Evolutionary conservation across 2,888 invertebrate genomes (phyloP), one percentile per base, ranked within the genome.

Genomic region (Rhagonycha lutea): DNA sequence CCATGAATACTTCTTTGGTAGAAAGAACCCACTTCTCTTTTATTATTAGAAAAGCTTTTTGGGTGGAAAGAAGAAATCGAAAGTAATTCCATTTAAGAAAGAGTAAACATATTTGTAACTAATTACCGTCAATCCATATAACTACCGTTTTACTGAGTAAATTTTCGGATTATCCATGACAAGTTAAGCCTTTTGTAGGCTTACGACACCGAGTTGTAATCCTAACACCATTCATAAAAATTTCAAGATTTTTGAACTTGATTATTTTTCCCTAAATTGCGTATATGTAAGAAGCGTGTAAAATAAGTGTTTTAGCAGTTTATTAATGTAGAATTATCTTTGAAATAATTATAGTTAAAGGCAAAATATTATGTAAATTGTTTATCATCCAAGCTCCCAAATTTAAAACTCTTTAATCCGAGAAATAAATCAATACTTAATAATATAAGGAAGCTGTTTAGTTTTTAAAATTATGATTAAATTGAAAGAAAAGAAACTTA

Each of bases 401-500:
- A 32, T 32, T 32, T 32, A 32, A 32, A 32, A 32, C 12, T 32
- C 32, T 32, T 32, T 32, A 32, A 32, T 32, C 32, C 32, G 32
- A 32, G 32, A 32, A 32, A 32, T 12, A 32, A 32, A 32, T 32
- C 12, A n/a, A 32, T 32, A 24, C 63, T 24, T 63, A 63, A 24
- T 63, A 14, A 61, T 14, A 61, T 61, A 63, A 63, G 11, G 24
- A 24, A 63, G 18, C 24, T 63, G 63, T 63, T 63, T 24, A 63
- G 11, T 63, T 24, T 24, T 63, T 14, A 63, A 63, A 63, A 12
- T 63, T n/a, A 63, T 23, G 18, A 11, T 14, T 12, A 63, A 24
- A 24, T 63, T 23, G 11, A 12, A 8, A 12, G 24, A 63, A 78
- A 72, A 68, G 61, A 11, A 81, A 80, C 81, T 81, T 74, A 94